Evolutionary conservation across 2,888 invertebrate genomes (phyloP), one percentile per base, ranked within the genome.

Genomic region (Oxyteleia sp.): DNA sequence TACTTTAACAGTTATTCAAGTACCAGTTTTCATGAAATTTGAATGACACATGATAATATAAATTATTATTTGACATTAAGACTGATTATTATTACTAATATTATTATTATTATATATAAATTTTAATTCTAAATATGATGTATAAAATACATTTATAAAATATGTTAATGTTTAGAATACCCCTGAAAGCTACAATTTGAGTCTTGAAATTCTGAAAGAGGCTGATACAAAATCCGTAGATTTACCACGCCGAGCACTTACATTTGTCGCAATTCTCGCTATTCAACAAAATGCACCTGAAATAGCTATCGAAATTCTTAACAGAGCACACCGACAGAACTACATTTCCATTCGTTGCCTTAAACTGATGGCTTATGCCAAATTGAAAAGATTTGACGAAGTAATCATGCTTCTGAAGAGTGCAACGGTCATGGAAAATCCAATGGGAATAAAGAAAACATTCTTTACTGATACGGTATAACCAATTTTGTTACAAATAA

Each of bases 121-220:
- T n/a, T n/a, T n/a, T n/a, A n/a, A n/a, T n/a, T n/a, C n/a, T n/a
- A n/a, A n/a, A n/a, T n/a, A n/a, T n/a, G n/a, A n/a, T n/a, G n/a
- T n/a, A n/a, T n/a, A n/a, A n/a, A n/a, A n/a, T n/a, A n/a, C n/a
- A n/a, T n/a, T n/a, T n/a, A n/a, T n/a, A n/a, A n/a, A n/a, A n/a
- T n/a, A n/a, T n/a, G n/a, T n/a, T n/a, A n/a, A n/a, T n/a, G n/a
- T 26, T 15, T 90, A 97, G 97, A 97, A 97, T 90, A 95, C 96
- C 63, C 81, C 89, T 95, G 96, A 96, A 88, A 95, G 96, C 88
- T 94, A 96, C 32, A 94, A 96, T 32, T 95, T 94, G 92, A 96
- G 95, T 1, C 91, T 95, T 57, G 94, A 95, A 20, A 81, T 96
- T 16, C 96, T 96, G 95, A 94, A 94, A 15, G 94, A 95, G 32